phyloP scores from a whole-genome alignment of 2,888 invertebrate species.

The Bedellia somnulentella region DNA sequence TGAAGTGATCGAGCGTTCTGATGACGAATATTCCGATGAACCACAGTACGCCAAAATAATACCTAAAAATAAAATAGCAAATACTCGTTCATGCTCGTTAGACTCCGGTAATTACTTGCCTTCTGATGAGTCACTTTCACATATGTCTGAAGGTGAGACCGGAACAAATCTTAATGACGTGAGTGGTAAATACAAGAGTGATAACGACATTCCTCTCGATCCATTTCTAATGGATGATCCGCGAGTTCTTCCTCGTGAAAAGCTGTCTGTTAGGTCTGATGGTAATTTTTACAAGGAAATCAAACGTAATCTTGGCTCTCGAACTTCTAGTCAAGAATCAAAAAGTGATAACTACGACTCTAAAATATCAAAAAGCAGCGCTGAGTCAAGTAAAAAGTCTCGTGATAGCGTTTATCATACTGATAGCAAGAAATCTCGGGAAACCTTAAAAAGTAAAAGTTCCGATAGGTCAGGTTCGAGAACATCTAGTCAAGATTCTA shows the following conservation, averaged over 20 bases:
- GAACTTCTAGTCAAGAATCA: conserved; percentile 72
- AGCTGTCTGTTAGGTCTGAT: conserved; percentile 71
- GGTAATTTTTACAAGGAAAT: conserved; percentile 73
- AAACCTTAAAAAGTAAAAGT: conserved; percentile 65
- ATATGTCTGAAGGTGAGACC: conserved; percentile 50
- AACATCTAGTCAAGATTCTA: conserved; percentile 73
- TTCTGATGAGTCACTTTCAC: conserved; percentile 68
- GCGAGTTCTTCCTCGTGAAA: conserved; percentile 71
- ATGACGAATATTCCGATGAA: conserved; percentile 59
- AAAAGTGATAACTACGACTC: conserved; percentile 70
- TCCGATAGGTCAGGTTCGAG: conserved; percentile 63
- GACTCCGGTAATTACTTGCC: conserved; percentile 77
- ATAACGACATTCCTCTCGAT: conserved; percentile 70
- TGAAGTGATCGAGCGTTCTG: conserved; percentile 78
- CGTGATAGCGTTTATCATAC: conserved; percentile 67
- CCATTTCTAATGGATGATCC: conserved; percentile 80
- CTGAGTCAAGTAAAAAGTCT: conserved; percentile 66
- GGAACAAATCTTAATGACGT: conserved; percentile 61
- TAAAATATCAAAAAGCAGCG: conserved; percentile 65
- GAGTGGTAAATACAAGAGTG: conserved; percentile 67
- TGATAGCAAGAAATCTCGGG: conserved; percentile 67
- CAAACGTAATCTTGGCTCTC: conserved; percentile 63
- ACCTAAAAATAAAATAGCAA: conserved; percentile 30
- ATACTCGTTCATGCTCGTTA: conserved; percentile 70
- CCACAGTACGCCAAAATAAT: conserved; percentile 27